Conservation (phyloP, 2,888 invertebrate genomes). For the Gisinianus flammeolus region DNA sequence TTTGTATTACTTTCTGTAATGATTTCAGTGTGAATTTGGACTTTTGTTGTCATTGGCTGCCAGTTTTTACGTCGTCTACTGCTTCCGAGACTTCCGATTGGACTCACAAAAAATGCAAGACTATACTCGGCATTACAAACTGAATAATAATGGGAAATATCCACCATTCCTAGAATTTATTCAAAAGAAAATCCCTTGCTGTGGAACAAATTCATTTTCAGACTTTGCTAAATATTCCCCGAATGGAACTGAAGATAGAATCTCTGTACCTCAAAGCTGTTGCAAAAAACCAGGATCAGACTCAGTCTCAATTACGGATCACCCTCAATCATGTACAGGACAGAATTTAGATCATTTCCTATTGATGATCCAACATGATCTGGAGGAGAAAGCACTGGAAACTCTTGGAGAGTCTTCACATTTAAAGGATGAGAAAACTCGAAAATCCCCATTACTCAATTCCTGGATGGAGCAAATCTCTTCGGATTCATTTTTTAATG, state of each 20-base stretch:
- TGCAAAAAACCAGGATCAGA: neutral
- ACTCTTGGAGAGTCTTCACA: neutral
- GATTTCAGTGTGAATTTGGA: neutral
- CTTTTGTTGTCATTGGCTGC: neutral
- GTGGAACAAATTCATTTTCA: neutral
- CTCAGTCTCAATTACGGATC: neutral
- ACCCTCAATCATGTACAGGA: neutral
- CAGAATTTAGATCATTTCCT: neutral
- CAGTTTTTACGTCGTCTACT: neutral
- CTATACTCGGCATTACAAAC: neutral
- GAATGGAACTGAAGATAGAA: neutral
- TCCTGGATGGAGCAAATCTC: neutral
- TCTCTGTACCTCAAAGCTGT: neutral
- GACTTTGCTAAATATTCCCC: neutral
- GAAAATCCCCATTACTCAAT: neutral
- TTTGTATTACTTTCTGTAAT: neutral
- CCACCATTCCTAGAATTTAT: constrained; percentile 6
- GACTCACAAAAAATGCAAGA: neutral
- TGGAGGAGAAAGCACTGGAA: neutral
- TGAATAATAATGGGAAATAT: neutral
- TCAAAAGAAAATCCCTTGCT: neutral
- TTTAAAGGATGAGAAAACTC: neutral
- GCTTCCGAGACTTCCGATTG: neutral
- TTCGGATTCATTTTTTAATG: neutral
- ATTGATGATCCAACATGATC: neutral